A percentile compares a stretch with the other conserved stretches of the same genome.
Conservation (phyloP, 1,140 invertebrate genomes). For the Ganaspis sp. region DNA sequence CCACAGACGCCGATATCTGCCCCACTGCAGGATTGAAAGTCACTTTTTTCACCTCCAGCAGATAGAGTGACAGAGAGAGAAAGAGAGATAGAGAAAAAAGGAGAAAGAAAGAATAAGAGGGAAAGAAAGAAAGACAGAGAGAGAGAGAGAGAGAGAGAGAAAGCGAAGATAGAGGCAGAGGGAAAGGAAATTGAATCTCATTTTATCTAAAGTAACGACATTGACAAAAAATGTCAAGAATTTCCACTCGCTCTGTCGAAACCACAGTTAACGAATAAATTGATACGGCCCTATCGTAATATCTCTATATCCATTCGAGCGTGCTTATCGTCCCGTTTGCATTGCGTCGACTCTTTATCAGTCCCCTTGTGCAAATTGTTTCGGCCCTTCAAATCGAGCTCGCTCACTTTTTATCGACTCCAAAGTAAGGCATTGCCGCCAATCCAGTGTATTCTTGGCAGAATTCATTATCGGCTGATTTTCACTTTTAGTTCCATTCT, state of each 20-base stretch:
- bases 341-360: background rate
- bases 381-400: background rate
- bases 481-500: too few species aligned
- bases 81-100: too few species aligned
- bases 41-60: slow-evolving; percentile 39
- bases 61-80: slow-evolving; percentile 47
- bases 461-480: too few species aligned
- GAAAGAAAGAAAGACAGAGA: slow-evolving; percentile 56
- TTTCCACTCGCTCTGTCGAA: slow-evolving; percentile 51
- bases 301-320: background rate
- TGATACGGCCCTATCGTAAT: slow-evolving; percentile 54
- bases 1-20: slow-evolving; percentile 47
- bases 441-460: too few species aligned
- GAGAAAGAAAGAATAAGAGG: too few species aligned
- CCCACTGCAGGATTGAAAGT: slow-evolving; percentile 51
- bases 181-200: slow-evolving; percentile 72
- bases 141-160: too few species aligned
- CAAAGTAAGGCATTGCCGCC: background rate
- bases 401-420: background rate
- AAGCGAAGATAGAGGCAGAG: too few species aligned
- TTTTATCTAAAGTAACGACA: slow-evolving; percentile 68
- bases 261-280: slow-evolving; percentile 63
- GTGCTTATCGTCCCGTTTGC: slow-evolving; percentile 14
- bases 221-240: slow-evolving; percentile 57
- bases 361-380: background rate